Evolutionary conservation across 2,113 vertebrate species (phyloP).

Genomic region (Phrynosoma platyrhinos): DNA sequence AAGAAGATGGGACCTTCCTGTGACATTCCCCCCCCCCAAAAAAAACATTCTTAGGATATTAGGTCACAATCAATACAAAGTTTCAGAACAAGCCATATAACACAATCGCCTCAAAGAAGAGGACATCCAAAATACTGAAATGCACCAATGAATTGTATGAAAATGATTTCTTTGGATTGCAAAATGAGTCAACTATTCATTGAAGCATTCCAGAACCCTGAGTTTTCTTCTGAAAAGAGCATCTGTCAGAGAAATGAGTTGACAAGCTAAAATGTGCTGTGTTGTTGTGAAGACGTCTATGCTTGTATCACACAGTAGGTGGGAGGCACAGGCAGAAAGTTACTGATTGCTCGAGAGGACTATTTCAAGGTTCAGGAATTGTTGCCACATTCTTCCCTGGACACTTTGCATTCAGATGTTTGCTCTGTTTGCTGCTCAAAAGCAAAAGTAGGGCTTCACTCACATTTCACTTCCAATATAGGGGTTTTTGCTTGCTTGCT

Average conservation of each 20-base stretch:
- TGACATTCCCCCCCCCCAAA: too few species aligned
- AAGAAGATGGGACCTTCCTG: too few species aligned
- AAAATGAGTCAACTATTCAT: constrained; percentile 50
- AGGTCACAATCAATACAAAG: neutral
- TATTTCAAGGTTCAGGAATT: neutral
- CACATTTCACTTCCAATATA: too few species aligned
- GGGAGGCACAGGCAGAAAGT: constrained; percentile 1
- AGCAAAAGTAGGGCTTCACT: neutral
- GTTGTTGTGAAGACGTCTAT: constrained; percentile 22
- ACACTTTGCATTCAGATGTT: constrained; percentile 18
- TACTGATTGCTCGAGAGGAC: neutral
- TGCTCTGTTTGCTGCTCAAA: constrained; percentile 10
- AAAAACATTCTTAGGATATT: too few species aligned
- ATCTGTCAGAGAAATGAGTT: constrained; percentile 22
- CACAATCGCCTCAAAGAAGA: neutral
- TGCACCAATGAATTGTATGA: neutral
- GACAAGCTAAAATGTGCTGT: constrained; percentile 17
- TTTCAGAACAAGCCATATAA: neutral
- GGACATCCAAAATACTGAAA: neutral
- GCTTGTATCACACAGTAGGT: neutral
- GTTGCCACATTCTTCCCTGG: neutral
- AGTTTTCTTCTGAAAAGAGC: constrained; percentile 30
- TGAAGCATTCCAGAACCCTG: neutral
- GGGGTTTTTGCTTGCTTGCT: neutral
- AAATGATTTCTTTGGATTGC: neutral